Percentiles rank a stretch among this genome's conserved stretches.
phyloP scores from a whole-genome alignment of 2,113 vertebrate species.

The Oophaga pumilio region DNA sequence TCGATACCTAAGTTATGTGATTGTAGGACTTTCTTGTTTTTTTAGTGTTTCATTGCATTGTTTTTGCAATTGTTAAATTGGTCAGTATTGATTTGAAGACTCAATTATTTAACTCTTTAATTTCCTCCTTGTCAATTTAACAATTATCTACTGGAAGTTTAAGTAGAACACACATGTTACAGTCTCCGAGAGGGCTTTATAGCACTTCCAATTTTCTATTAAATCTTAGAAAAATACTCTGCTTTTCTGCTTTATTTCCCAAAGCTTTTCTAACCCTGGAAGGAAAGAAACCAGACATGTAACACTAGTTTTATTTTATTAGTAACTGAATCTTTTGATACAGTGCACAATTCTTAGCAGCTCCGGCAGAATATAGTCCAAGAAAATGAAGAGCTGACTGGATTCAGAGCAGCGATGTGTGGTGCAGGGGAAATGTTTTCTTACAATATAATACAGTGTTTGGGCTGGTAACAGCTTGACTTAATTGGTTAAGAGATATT shows the following conservation, averaged over 20 bases:
- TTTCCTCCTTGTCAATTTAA: too few species aligned
- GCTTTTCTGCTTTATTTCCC: neutral
- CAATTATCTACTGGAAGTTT: neutral
- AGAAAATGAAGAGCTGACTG: slow-evolving; percentile 34
- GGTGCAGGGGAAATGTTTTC: slow-evolving; percentile 27
- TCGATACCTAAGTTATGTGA: too few species aligned
- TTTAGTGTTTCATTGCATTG: neutral
- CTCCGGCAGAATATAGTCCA: neutral
- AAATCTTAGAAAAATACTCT: neutral
- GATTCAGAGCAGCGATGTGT: slow-evolving; percentile 9
- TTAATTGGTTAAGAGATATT: slow-evolving; percentile 54
- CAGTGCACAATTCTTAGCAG: neutral
- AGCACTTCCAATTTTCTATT: neutral
- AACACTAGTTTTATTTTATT: neutral
- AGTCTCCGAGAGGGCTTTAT: neutral
- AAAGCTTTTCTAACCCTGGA: slow-evolving; percentile 5
- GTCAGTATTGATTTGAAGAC: neutral
- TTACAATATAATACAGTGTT: slow-evolving; percentile 26
- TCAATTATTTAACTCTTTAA: too few species aligned
- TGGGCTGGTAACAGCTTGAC: slow-evolving; percentile 39
- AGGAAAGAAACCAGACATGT: neutral
- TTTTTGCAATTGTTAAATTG: neutral
- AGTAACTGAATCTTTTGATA: neutral
- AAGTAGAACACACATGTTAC: neutral
- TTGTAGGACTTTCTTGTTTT: neutral